Percentiles rank a stretch among this genome's conserved stretches.
These are phyloP conservation scores for Notechis scutatus DNA, from an alignment of 2,113 vertebrate species.

Conservation along the genomic window DNA sequence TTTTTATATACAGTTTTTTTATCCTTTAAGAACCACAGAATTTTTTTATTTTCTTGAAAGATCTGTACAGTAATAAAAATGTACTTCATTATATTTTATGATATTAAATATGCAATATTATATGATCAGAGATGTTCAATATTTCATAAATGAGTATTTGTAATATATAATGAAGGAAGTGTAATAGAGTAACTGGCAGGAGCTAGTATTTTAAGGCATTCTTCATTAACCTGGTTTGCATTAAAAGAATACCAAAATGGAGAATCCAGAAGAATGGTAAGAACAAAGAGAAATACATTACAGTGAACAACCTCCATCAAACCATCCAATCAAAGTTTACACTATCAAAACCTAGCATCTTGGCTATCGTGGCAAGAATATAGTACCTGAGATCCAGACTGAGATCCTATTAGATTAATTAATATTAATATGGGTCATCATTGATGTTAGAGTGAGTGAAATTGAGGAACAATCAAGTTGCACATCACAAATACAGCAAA, in stretches of 20 bases:
- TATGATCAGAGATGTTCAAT: not conserved
- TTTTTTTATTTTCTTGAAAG: not conserved
- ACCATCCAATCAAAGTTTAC: not conserved
- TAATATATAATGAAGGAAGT: constrained; percentile 35
- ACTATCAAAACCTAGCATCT: constrained; percentile 33
- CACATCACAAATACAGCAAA: not conserved
- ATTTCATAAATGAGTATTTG: constrained; percentile 5
- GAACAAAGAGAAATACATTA: constrained; percentile 24
- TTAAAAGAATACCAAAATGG: constrained; percentile 18
- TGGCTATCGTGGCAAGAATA: constrained; percentile 18
- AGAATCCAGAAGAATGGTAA: not conserved
- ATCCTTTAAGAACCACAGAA: not conserved
- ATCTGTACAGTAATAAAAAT: not conserved
- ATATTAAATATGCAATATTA: not conserved
- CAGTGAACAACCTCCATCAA: not conserved
- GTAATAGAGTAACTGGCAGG: constrained; percentile 5
- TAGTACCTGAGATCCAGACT: not conserved
- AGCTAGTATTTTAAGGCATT: not conserved
- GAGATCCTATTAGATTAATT: not conserved
- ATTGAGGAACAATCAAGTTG: not conserved
- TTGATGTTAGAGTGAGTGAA: not conserved
- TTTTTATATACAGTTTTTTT: not conserved
- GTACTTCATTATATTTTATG: not conserved
- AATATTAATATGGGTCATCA: not conserved
- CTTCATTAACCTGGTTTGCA: not conserved